Evolutionary conservation across 2,888 invertebrate species (phyloP), one percentile per base, ranked within the genome.

Genomic region (Synergus japonicus): DNA sequence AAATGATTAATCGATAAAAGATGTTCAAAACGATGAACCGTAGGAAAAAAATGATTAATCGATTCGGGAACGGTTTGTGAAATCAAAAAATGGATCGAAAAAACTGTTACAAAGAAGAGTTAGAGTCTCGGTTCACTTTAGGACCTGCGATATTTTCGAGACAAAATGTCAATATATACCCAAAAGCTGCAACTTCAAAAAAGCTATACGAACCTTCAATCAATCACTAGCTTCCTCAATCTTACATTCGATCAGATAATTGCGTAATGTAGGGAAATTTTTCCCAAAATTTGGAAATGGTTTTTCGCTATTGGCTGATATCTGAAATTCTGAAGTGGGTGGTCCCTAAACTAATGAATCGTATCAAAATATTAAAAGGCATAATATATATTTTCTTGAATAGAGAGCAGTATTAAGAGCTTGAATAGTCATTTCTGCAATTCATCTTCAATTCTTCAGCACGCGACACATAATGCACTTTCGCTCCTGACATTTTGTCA

Each of bases 1-100:
- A 43, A 73, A 44, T 73, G 41, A 44, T 73, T 73, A 22, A 29
- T 46, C 22, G 22, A 37, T 79, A 85, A 83, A 81, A 81, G 80
- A 65, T 77, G 78, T 80, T 85, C 84, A 76, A 60, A 60, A 60
- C 8, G 58, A 18, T 60, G 18, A 60, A 60, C 3, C 9, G 22
- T 49, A 10, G 9, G 18, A 60, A 60, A 60, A 18, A 60, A 60
- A 18, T 60, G 18, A 60, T 60, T 18, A 60, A 60, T 60, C 58
- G 58, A 18, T 10, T 60, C 58, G n/a, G 8, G 18, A 60, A 60
- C 22, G 58, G 18, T 22, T 10, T 22, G 10, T 22, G 18, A 60
- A 60, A n/a, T 22, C 58, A 60, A 18, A 60, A 60, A 60, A 60
- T 58, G 9, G 7, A 58, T 58, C 18, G 15, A n/a, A 54, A n/a